These are phyloP conservation scores for Toxotes chatareus DNA, from an alignment of 2,113 vertebrate genomes.

Conservation along the genomic window DNA sequence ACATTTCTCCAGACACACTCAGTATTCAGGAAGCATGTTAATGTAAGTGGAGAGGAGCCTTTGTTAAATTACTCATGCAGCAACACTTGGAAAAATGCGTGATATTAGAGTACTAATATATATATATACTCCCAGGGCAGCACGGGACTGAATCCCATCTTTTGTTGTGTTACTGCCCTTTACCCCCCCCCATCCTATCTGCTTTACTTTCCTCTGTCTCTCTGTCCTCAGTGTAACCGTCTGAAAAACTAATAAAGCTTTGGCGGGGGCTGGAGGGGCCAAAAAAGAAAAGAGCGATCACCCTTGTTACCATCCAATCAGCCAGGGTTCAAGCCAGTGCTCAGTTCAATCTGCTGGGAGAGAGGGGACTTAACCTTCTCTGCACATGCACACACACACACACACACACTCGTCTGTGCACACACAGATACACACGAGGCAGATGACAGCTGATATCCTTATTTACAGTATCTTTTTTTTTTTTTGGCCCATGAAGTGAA, in stretches of 20 bases:
- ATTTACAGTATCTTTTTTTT: conserved; percentile 6
- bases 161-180: background rate
- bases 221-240: conserved; percentile 12
- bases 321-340: conserved; percentile 63
- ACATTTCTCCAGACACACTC: too few relatives aligned
- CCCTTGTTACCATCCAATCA: conserved; percentile 70
- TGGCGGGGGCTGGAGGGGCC: background rate
- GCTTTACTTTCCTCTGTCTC: background rate
- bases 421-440: conserved; percentile 12
- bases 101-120: conserved; percentile 1
- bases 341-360: conserved; percentile 65
- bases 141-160: background rate
- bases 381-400: conserved; percentile 22
- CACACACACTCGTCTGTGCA: background rate
- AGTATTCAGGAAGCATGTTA: background rate
- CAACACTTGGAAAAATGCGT: background rate
- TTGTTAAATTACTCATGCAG: background rate
- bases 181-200: background rate
- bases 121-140: background rate
- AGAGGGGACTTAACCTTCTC: conserved; percentile 50
- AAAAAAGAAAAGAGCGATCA: conserved; percentile 64
- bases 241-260: conserved; percentile 49
- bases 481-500: background rate
- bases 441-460: conserved; percentile 21
- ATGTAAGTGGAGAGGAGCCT: background rate